These are phyloP conservation scores for Luscinia megarhynchos DNA, from an alignment of 2,797 vertebrate genomes.

Conservation along the genomic window DNA sequence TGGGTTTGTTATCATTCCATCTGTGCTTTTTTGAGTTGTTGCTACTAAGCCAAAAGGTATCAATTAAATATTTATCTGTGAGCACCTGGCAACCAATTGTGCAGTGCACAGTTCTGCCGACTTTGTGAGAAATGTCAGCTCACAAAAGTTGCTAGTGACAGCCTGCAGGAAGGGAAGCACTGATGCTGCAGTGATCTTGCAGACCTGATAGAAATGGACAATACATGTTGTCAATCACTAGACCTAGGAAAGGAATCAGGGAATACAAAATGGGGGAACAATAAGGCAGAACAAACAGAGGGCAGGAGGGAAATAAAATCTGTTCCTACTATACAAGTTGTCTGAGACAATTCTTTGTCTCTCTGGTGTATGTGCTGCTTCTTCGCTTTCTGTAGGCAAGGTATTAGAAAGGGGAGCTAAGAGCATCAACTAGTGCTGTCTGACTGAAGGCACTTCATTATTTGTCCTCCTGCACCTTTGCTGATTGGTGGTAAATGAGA, in stretches of 20 bases:
- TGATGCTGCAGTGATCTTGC: not conserved
- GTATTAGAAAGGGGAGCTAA: not conserved
- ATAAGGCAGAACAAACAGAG: not conserved
- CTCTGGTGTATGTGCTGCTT: not conserved
- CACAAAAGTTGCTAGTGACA: not conserved
- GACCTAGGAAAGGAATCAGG: not conserved
- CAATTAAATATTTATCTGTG: conserved; percentile 19
- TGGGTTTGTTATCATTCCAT: conserved; percentile 33
- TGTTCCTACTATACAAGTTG: not conserved
- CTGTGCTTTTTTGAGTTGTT: conserved; percentile 47
- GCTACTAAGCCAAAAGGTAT: conserved; percentile 30
- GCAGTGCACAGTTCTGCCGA: not conserved
- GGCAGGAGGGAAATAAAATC: not conserved
- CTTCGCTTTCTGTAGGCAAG: not conserved
- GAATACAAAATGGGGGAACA: not conserved
- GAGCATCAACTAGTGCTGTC: not conserved
- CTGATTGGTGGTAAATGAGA: not conserved
- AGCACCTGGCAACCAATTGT: conserved; percentile 17
- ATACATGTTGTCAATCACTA: not conserved
- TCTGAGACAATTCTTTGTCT: not conserved
- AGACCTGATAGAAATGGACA: not conserved
- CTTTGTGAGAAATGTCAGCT: not conserved
- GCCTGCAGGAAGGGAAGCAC: not conserved
- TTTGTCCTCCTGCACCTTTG: not conserved
- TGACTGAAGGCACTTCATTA: not conserved